phyloP scores from a whole-genome alignment of 92 coral and sea anemone genomes.

The Muricea muricata region DNA sequence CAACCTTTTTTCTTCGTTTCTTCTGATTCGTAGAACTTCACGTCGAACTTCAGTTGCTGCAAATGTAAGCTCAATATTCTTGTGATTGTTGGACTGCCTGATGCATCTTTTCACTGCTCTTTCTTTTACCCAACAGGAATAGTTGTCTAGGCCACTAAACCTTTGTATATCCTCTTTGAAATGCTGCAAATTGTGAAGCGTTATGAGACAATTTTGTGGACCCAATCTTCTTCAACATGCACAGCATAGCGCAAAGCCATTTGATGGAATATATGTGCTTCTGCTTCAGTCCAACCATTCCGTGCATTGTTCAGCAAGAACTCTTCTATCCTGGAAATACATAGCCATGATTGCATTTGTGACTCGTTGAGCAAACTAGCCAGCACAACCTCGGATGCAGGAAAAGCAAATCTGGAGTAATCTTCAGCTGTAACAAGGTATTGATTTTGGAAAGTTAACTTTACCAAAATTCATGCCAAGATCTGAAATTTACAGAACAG shows the following conservation, averaged over 20 bases:
- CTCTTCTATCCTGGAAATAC: constrained; percentile 55
- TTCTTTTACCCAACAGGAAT: constrained; percentile 60
- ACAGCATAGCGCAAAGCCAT: constrained; percentile 44
- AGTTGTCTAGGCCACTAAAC: constrained; percentile 62
- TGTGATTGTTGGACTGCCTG: constrained; percentile 57
- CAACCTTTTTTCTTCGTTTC: constrained; percentile 9
- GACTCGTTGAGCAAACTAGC: constrained; percentile 63
- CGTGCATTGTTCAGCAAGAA: constrained; percentile 23
- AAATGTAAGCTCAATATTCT: constrained; percentile 55
- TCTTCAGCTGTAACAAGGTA: constrained; percentile 58
- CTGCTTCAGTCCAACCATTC: constrained; percentile 44
- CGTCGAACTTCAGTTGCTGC: constrained; percentile 54
- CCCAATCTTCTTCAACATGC: constrained; percentile 40
- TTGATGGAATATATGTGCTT: constrained; percentile 50
- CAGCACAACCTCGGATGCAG: constrained; percentile 71
- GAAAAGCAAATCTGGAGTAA: constrained; percentile 66
- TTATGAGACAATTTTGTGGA: constrained; percentile 22
- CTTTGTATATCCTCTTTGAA: constrained; percentile 57
- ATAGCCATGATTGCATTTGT: constrained; percentile 59
- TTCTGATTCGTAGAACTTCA: constrained; percentile 33
- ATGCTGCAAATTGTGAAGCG: constrained; percentile 54
- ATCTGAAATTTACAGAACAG: not conserved
- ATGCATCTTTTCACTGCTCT: constrained; percentile 55
- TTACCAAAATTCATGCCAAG: not conserved
- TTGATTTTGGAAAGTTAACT: not conserved